Evolutionary conservation across 1,140 invertebrate species (phyloP).

Genomic region (Drosophila ficusphila): DNA sequence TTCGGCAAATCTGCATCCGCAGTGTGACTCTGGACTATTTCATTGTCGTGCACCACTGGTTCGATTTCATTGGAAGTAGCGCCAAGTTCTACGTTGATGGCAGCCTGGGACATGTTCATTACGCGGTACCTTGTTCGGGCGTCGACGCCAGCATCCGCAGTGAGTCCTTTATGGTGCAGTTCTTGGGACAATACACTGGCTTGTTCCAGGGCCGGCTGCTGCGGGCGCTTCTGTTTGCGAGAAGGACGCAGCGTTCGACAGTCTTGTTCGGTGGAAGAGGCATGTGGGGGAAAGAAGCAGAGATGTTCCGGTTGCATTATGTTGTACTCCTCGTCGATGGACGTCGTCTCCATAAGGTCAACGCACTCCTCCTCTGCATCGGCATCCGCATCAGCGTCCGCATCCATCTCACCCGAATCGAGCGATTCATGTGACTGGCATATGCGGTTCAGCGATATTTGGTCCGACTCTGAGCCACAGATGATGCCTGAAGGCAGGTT

Average conservation of each 20-base stretch:
- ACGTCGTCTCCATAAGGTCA: conserved; percentile 81
- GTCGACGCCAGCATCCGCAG: conserved; percentile 30
- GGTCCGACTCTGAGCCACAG: conserved; percentile 88
- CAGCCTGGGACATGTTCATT: conserved; percentile 82
- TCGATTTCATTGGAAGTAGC: conserved; percentile 47
- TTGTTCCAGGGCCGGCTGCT: conserved; percentile 13
- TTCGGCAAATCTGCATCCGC: neutral
- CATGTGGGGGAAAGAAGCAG: conserved; percentile 62
- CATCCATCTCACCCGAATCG: conserved; percentile 88
- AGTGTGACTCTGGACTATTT: neutral
- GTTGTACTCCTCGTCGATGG: conserved; percentile 83
- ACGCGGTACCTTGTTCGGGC: conserved; percentile 72
- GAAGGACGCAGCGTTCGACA: conserved; percentile 71
- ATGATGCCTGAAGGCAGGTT: conserved; percentile 86
- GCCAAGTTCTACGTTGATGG: conserved; percentile 62
- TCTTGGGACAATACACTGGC: conserved; percentile 13
- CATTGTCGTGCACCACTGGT: conserved; percentile 22
- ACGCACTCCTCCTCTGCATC: conserved; percentile 84
- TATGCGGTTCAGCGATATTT: conserved; percentile 84
- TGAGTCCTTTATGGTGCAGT: neutral
- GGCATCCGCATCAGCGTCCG: conserved; percentile 84
- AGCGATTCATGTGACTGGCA: conserved; percentile 88
- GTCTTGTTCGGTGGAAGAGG: conserved; percentile 54
- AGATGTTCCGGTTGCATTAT: conserved; percentile 72
- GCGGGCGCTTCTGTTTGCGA: conserved; percentile 66